A percentile compares a stretch with the other conserved stretches of the same genome.
These are phyloP conservation scores for Paraplagusia blochii DNA, from an alignment of 2,113 vertebrate genomes.

Conservation along the genomic window DNA sequence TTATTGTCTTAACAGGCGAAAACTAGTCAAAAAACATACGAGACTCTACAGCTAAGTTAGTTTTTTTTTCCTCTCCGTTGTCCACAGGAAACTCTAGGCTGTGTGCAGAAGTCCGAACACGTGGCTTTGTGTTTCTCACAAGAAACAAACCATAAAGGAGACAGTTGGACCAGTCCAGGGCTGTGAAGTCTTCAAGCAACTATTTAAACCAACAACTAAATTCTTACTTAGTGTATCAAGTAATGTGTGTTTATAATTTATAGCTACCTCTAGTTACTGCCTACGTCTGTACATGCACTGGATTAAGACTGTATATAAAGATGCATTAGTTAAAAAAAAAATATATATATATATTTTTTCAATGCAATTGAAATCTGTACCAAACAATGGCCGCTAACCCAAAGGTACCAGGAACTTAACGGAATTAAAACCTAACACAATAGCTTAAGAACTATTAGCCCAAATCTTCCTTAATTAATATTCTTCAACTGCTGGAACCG, in stretches of 20 bases:
- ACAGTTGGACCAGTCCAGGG: slow-evolving; percentile 15
- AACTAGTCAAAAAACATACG: background rate
- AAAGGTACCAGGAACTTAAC: no score
- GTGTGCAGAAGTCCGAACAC: slow-evolving; percentile 34
- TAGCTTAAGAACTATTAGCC: no score
- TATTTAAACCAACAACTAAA: background rate
- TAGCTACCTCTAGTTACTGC: slow-evolving; percentile 10
- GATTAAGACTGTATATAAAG: background rate
- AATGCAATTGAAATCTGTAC: no score
- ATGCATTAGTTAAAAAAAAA: slow-evolving; percentile 15
- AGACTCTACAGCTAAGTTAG: background rate
- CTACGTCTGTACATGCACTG: slow-evolving; percentile 8
- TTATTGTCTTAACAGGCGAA: accelerated
- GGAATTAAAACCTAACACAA: no score
- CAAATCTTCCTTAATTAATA: no score
- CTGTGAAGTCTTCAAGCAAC: slow-evolving; percentile 4
- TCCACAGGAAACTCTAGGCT: slow-evolving; percentile 30
- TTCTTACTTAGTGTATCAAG: no score
- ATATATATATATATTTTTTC: background rate
- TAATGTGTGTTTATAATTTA: background rate
- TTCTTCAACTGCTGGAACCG: no score
- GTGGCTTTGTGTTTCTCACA: background rate
- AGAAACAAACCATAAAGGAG: slow-evolving; percentile 14
- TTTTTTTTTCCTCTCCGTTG: background rate
- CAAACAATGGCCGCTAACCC: no score